phyloP scores from a whole-genome alignment of 37 sponge, comb jelly and placozoan species.

The Chondrosia reniformis region DNA sequence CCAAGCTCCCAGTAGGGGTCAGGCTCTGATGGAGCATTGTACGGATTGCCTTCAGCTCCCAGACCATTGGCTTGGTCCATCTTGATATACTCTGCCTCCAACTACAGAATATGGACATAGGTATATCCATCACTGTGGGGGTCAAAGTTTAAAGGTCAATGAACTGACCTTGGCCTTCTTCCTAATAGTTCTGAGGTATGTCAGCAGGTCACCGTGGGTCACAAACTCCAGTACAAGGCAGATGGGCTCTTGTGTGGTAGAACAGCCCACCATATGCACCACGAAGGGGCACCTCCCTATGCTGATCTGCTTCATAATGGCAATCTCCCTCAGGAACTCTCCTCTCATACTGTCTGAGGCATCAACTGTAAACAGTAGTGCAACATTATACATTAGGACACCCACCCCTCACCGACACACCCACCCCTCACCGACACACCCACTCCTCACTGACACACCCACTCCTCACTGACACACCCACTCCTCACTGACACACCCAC shows the following conservation, averaged over 20 bases:
- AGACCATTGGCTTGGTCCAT: neutral
- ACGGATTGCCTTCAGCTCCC: neutral
- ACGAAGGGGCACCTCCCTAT: conserved; percentile 36
- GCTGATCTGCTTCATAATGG: conserved; percentile 71
- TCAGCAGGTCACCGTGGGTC: conserved; percentile 50
- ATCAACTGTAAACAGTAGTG: too few relatives aligned
- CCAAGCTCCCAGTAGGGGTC: conserved; percentile 24
- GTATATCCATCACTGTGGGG: too few relatives aligned
- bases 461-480: too few relatives aligned
- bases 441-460: too few relatives aligned
- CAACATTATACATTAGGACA: too few relatives aligned
- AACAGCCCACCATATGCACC: conserved; percentile 73
- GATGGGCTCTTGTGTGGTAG: conserved; percentile 58
- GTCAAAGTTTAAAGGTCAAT: too few relatives aligned
- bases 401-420: too few relatives aligned
- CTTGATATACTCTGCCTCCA: too few relatives aligned
- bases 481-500: too few relatives aligned
- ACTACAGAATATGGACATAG: too few relatives aligned
- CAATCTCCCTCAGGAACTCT: conserved; percentile 63
- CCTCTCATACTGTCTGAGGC: conserved; percentile 18
- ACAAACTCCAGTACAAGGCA: conserved; percentile 64
- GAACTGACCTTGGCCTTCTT: conserved; percentile 21
- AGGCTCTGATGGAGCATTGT: neutral
- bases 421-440: too few relatives aligned
- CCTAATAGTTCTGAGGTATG: conserved; percentile 48